These are phyloP conservation scores for Salvelinus namaycush DNA, from an alignment of 2,113 vertebrate species.

Conservation along the genomic window DNA sequence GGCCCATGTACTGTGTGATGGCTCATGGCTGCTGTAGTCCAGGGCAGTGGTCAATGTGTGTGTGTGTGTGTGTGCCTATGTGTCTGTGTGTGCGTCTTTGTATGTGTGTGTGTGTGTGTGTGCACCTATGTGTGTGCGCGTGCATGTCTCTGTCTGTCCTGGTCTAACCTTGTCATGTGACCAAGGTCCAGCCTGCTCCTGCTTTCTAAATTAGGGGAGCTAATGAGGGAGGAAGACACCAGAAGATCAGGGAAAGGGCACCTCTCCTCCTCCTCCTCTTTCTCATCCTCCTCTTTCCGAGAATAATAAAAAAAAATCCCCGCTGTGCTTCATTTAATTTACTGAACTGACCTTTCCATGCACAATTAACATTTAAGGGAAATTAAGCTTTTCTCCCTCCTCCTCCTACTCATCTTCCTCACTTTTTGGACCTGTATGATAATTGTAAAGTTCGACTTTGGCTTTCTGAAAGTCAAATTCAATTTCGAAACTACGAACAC, in stretches of 20 bases:
- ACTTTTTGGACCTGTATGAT: slow-evolving; percentile 28
- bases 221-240: slow-evolving; percentile 72
- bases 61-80: slow-evolving; percentile 21
- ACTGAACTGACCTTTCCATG: slow-evolving; percentile 82
- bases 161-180: slow-evolving; percentile 38
- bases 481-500: no score
- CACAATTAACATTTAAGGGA: slow-evolving; percentile 87
- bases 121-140: slow-evolving; percentile 28
- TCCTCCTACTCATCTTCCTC: slow-evolving; percentile 47
- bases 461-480: not conserved
- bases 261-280: slow-evolving; percentile 58
- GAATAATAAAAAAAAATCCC: slow-evolving; percentile 39
- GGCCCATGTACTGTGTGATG: slow-evolving; percentile 27
- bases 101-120: slow-evolving; percentile 10
- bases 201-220: slow-evolving; percentile 56
- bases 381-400: slow-evolving; percentile 68
- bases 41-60: slow-evolving; percentile 51
- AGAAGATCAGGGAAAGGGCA: slow-evolving; percentile 72
- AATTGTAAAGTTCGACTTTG: slow-evolving; percentile 28
- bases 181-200: slow-evolving; percentile 35
- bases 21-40: slow-evolving; percentile 37
- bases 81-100: slow-evolving; percentile 3
- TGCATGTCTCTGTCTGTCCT: slow-evolving; percentile 12
- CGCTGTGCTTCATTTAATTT: slow-evolving; percentile 73
- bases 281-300: slow-evolving; percentile 25